Base-by-base conservation (phyloP, 1,140 invertebrate species). In the Drosophila santomea region DNA sequence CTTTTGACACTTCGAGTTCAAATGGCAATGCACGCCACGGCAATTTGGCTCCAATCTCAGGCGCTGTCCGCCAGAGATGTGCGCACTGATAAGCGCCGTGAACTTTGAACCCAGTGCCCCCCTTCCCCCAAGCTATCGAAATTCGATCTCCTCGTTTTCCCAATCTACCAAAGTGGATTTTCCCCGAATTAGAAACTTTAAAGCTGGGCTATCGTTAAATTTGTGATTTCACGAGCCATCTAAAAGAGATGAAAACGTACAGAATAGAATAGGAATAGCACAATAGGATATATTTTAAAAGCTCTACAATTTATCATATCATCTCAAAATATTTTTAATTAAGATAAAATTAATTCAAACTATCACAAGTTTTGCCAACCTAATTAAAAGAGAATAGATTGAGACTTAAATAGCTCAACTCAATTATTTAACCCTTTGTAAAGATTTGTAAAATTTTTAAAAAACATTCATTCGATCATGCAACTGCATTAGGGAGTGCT, bases 21-120 rank as follows among this genome's bases (percentile, higher is more conserved):
- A 83, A 86, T 78, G 82, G 11, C 82, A 86, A 86, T 79, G 82
- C 66, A 86, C 82, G 78, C 57, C 56, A 74, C 74, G 55, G 64
- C 61, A 63, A 83, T 84, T 79, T 61, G 58, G 47, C 48, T 48
- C 58, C 57, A 63, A 47, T 58, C 71, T 56, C 59, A 50, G 56
- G 23, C 41, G 23, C 1, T 48, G 61, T 67, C 60, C 63, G 52
- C 7, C 8, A 52, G 59, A 84, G 80, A 84, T 80, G 73, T 54
- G 78, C 63, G 50, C 77, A 54, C 38, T 75, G 80, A 86, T 88
- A 86, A 55, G 79, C 79, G 38, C 68, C 36, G 20, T 86, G 83
- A 86, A 86, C 83, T 86, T 86, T 86, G 83, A 86, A 86, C 83
- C 63, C 62, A 20, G 11, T 15, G 39, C 23, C 69, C 51, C 2